Base-by-base conservation (phyloP, 2,888 invertebrate species). In the Dryobotodes eremita region DNA sequence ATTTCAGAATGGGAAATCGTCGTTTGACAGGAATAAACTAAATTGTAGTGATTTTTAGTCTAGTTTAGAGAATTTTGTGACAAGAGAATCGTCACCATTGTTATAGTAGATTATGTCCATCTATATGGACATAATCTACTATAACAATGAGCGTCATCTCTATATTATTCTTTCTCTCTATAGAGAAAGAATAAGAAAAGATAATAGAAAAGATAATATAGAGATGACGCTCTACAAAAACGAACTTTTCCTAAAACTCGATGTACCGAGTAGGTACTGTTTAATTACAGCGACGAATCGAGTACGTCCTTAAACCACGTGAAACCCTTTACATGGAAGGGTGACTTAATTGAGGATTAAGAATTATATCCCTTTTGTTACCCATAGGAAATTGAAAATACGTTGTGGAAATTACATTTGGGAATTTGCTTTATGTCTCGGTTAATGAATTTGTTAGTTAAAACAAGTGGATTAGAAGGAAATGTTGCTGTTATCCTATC, bases 301-400 rank as follows among this genome's bases (percentile, higher is more conserved):
- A 61, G 42, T 36, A 65, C 36, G 53, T 68, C 53, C 55, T 76
- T 68, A 57, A 36, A 57, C 69, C 72, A 69, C 50, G 64, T 71
- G 71, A 85, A 87, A 79, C 82, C 82, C 75, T 84, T 86, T 80
- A 71, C 71, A 75, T 74, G 59, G 53, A 66, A 77, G 77, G 82
- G 82, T 75, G 78, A 76, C 75, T 78, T 86, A 86, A 86, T 84
- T 82, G 77, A 57, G 76, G 82, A 84, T 86, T 78, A 83, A 73
- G 75, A 55, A 74, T 66, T 84, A 77, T 42, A 86, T 80, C 81
- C 75, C 71, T 71, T 81, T 84, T 66, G 73, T 69, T 74, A 74
- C 68, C 73, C 73, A n/a, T 68, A 53, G 59, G 48, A 71, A 80
- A 80, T 80, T 73, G 26, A 73, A 80, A 61, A 66, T 72, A 72